Evolutionary conservation across 2,113 vertebrate species (phyloP).

Genomic region (Atlantisia rogersi): DNA sequence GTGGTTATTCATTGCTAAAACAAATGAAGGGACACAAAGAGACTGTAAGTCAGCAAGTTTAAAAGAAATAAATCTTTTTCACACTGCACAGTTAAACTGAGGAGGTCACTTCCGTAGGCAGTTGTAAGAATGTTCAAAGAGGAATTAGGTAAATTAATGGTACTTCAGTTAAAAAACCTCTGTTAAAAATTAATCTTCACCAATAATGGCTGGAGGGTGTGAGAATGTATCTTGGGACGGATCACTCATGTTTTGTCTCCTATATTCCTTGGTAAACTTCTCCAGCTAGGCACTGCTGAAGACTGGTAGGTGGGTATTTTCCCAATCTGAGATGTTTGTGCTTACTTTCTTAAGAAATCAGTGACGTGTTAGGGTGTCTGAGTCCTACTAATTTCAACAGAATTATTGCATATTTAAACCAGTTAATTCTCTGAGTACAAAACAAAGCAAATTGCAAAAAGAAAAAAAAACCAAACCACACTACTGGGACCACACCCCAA

Average conservation of each 20-base stretch:
- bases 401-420: neutral
- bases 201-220: neutral
- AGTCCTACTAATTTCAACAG: neutral
- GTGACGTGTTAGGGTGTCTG: neutral
- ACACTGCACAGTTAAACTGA: neutral
- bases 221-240: neutral
- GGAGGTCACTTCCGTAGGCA: neutral
- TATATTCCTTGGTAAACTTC: neutral
- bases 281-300: neutral
- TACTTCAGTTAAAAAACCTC: neutral
- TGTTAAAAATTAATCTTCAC: neutral
- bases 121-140: neutral
- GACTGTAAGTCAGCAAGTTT: neutral
- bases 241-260: neutral
- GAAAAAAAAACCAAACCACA: neutral
- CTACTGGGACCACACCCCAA: too few species aligned
- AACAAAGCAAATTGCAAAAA: neutral
- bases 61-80: neutral
- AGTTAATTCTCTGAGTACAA: neutral
- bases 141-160: neutral
- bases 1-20: neutral
- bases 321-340: neutral
- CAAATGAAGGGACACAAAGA: neutral
- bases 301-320: neutral
- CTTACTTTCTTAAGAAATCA: neutral